Percentiles rank a stretch among this genome's conserved stretches.
These are phyloP conservation scores for Mixornis gularis DNA, from an alignment of 2,113 vertebrate genomes.

Conservation along the genomic window DNA sequence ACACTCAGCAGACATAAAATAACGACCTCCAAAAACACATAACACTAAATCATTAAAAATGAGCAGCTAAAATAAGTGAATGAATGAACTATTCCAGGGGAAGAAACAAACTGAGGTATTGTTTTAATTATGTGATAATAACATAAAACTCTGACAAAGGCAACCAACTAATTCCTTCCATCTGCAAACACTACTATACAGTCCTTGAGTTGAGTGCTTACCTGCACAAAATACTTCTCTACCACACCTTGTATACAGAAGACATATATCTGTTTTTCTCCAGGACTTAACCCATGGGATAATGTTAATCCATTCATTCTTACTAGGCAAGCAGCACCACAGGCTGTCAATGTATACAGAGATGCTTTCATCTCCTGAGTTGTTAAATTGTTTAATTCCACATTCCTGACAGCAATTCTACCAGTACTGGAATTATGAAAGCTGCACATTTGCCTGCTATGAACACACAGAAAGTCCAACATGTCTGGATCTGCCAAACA, in stretches of 20 bases:
- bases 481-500: neutral
- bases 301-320: neutral
- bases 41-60: neutral
- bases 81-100: neutral
- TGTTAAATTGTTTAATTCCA: neutral
- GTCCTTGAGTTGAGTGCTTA: neutral
- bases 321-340: neutral
- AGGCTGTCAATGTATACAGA: neutral
- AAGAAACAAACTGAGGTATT: neutral
- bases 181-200: neutral
- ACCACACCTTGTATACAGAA: neutral
- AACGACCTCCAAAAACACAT: neutral
- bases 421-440: neutral
- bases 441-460: neutral
- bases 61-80: neutral
- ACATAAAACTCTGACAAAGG: neutral
- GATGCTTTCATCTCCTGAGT: neutral
- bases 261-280: neutral
- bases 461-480: neutral
- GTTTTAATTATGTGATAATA: neutral
- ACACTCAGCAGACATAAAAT: neutral
- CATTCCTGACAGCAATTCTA: neutral
- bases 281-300: neutral
- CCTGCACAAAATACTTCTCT: neutral
- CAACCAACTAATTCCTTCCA: neutral